Percentiles rank a stretch among this genome's conserved stretches.
phyloP scores from a whole-genome alignment of 1,140 invertebrate genomes.

The Ips nitidus region DNA sequence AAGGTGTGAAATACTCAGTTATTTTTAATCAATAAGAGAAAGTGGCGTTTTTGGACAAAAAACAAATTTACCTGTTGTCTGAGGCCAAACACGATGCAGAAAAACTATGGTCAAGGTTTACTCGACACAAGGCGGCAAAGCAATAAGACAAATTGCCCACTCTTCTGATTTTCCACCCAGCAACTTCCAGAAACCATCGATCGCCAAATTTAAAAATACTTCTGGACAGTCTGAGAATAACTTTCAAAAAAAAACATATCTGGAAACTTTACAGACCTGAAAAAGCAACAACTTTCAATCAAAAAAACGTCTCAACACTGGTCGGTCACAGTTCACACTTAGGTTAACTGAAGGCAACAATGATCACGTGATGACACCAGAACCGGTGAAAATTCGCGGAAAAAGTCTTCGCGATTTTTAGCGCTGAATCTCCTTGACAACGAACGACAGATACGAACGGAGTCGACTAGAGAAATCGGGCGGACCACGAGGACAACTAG shows the following conservation, averaged over 20 bases:
- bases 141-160: conserved; percentile 13
- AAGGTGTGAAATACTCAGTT: too few species aligned
- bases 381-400: conserved; percentile 36
- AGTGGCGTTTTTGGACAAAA: too few species aligned
- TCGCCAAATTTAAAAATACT: conserved; percentile 39
- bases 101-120: conserved; percentile 2
- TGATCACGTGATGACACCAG: conserved; percentile 16
- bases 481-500: conserved; percentile 48
- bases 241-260: background rate
- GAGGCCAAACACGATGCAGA: conserved; percentile 27
- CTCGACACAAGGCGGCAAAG: background rate
- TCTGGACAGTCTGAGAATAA: conserved; percentile 16
- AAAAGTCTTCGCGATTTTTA: conserved; percentile 34
- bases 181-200: conserved; percentile 48
- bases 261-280: background rate
- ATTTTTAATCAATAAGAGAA: too few species aligned
- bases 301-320: conserved; percentile 14
- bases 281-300: conserved; percentile 3
- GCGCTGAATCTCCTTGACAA: conserved; percentile 25
- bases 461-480: conserved; percentile 51
- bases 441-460: conserved; percentile 40
- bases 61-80: conserved; percentile 34
- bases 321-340: conserved; percentile 34
- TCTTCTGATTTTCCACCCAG: conserved; percentile 20
- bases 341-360: conserved; percentile 18